Evolutionary conservation across 2,113 vertebrate genomes (phyloP).

Genomic region (Ramphastos sulfuratus): DNA sequence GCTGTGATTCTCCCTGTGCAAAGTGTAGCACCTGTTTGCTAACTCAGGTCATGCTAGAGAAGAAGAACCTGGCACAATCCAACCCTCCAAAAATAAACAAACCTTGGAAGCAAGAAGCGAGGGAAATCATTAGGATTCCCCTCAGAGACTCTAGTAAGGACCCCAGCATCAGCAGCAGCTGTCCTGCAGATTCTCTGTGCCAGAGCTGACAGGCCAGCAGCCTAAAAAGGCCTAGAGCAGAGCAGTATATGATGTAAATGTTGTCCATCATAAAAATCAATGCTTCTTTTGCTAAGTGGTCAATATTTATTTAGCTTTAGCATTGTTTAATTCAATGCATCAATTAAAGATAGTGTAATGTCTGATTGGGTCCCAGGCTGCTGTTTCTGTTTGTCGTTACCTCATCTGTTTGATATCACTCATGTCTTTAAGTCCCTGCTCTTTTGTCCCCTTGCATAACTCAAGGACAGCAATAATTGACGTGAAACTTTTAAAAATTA

Average conservation of each 20-base stretch:
- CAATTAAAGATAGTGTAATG: constrained; percentile 96
- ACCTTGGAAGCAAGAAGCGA: not conserved
- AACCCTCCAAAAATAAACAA: not conserved
- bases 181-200: not conserved
- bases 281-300: constrained; percentile 93
- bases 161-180: not conserved
- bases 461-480: constrained; percentile 98
- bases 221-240: constrained; percentile 52
- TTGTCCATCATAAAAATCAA: constrained; percentile 90
- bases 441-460: constrained; percentile 84
- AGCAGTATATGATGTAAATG: constrained; percentile 81
- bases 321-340: constrained; percentile 93
- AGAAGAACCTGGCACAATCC: not conserved
- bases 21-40: too few species aligned
- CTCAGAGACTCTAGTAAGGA: not conserved
- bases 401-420: constrained; percentile 89
- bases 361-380: constrained; percentile 84
- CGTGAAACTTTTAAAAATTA: constrained; percentile 96
- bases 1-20: too few species aligned
- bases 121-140: not conserved
- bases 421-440: constrained; percentile 77
- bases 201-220: not conserved
- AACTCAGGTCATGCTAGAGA: too few species aligned
- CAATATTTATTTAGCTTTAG: constrained; percentile 94
- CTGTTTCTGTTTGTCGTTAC: constrained; percentile 90